Percentiles rank a stretch among this genome's conserved stretches.
Conservation (phyloP, 2,888 invertebrate genomes). For the Ligdia adustata region DNA sequence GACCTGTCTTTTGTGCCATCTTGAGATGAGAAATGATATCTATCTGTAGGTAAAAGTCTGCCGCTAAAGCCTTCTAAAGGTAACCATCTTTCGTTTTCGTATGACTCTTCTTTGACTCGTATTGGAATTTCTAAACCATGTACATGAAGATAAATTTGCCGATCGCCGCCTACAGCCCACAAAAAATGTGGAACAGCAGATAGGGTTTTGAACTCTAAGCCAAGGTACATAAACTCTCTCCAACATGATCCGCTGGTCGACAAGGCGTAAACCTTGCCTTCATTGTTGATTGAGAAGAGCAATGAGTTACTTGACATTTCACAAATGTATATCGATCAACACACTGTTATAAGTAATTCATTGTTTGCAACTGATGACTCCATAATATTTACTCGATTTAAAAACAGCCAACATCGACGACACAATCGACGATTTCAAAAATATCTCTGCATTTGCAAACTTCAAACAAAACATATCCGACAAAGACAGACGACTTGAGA, state of each 20-base stretch:
- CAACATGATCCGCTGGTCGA: slow-evolving; percentile 92
- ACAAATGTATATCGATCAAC: not conserved
- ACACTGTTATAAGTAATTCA: not conserved
- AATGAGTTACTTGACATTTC: slow-evolving; percentile 86
- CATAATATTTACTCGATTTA: no score
- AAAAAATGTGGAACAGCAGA: slow-evolving; percentile 93
- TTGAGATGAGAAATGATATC: slow-evolving; percentile 92
- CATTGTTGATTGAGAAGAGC: slow-evolving; percentile 93
- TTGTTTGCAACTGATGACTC: no score
- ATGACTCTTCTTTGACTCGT: slow-evolving; percentile 94
- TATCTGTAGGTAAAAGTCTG: slow-evolving; percentile 93
- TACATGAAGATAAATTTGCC: slow-evolving; percentile 96
- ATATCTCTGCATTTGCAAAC: no score
- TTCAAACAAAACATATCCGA: no score
- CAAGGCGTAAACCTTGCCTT: slow-evolving; percentile 93
- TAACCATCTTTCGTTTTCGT: slow-evolving; percentile 97
- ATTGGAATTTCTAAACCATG: slow-evolving; percentile 96
- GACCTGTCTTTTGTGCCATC: slow-evolving; percentile 92
- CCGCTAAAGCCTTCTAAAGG: slow-evolving; percentile 95
- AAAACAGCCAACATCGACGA: no score
- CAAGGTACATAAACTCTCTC: slow-evolving; percentile 93
- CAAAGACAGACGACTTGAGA: no score
- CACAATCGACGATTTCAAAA: no score
- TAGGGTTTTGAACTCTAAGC: slow-evolving; percentile 94
- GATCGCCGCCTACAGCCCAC: slow-evolving; percentile 97